Conservation (phyloP, 1,140 invertebrate species). For the Drosophila setifemur region DNA sequence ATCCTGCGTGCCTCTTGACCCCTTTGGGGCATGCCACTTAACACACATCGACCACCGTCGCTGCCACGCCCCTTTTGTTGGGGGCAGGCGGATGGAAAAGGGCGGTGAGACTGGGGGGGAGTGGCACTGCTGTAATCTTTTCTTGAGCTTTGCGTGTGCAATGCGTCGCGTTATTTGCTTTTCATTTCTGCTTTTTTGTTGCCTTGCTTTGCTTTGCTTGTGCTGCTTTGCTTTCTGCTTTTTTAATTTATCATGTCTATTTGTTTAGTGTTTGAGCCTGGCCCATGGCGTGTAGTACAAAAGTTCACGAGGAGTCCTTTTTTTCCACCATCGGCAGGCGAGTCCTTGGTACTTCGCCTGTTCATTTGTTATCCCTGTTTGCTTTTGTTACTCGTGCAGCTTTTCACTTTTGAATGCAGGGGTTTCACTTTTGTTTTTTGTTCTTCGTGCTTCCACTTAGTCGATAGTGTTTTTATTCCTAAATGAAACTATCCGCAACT, state of each 20-base stretch:
- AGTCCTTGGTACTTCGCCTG: background rate
- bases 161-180: constrained; percentile 47
- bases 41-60: constrained; percentile 54
- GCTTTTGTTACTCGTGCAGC: constrained; percentile 47
- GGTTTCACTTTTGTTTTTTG: constrained; percentile 19
- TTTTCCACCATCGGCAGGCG: background rate
- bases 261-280: constrained; percentile 68
- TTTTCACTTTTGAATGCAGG: constrained; percentile 44
- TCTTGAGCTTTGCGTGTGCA: constrained; percentile 53
- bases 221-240: constrained; percentile 62
- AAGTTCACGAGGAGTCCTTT: constrained; percentile 9
- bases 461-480: constrained; percentile 48
- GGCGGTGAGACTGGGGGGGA: background rate
- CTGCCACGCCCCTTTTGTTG: constrained; percentile 44
- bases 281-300: constrained; percentile 54
- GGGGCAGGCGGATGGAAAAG: background rate
- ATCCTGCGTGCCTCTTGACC: constrained; percentile 63
- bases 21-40: constrained; percentile 73
- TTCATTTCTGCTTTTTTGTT: constrained; percentile 29
- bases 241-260: constrained; percentile 81
- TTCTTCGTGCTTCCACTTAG: constrained; percentile 24
- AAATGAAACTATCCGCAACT: constrained; percentile 41
- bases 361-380: constrained; percentile 77
- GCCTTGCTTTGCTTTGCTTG: constrained; percentile 3
- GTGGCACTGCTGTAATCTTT: constrained; percentile 60